These are phyloP conservation scores for Melanargia galathea DNA, from an alignment of 2,888 invertebrate genomes.

Conservation along the genomic window DNA sequence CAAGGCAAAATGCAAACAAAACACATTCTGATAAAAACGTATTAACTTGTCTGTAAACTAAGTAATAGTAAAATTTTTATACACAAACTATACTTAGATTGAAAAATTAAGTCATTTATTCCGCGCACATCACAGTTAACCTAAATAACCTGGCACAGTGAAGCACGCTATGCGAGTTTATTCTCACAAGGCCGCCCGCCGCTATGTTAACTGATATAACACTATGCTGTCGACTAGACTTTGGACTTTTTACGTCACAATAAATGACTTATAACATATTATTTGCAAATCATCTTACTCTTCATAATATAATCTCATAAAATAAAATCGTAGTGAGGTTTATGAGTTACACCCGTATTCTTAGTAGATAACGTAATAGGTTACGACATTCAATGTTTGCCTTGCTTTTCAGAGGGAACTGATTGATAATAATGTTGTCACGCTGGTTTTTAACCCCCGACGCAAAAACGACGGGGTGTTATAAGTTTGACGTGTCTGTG, in stretches of 20 bases:
- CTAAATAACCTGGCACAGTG: constrained; percentile 11
- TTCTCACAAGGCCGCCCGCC: constrained; percentile 8
- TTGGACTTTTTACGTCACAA: constrained; percentile 12
- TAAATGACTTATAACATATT: too few species aligned
- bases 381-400: too few species aligned
- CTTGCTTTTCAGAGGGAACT: too few species aligned
- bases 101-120: background rate
- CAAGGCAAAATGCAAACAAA: background rate
- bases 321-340: background rate
- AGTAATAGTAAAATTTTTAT: background rate
- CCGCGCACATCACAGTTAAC: constrained; percentile 11
- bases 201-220: constrained; percentile 4
- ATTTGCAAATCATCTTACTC: constrained; percentile 11
- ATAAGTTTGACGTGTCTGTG: too few species aligned
- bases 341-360: too few species aligned
- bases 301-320: background rate
- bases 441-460: too few species aligned
- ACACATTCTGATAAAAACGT: background rate
- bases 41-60: background rate
- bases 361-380: too few species aligned
- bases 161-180: constrained; percentile 12
- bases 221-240: background rate
- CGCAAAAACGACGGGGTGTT: too few species aligned
- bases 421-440: too few species aligned
- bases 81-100: background rate